A percentile compares a stretch with the other conserved stretches of the same genome.
Evolutionary conservation across 2,888 invertebrate genomes (phyloP).

Genomic region (Griposia aprilina): DNA sequence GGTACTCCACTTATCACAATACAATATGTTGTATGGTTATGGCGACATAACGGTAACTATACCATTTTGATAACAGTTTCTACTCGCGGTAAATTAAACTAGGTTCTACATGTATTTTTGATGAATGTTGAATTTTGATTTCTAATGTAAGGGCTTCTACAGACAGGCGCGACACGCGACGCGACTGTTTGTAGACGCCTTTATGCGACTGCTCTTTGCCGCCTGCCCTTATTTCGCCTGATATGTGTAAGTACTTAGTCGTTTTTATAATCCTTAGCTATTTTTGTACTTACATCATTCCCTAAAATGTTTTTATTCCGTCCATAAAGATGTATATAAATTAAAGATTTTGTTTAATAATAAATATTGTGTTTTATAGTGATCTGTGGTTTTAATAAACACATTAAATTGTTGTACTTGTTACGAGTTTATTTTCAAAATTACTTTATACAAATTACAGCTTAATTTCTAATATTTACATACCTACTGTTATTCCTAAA

Average conservation of each 20-base stretch:
- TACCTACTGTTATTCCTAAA: conserved; percentile 25
- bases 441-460: conserved; percentile 39
- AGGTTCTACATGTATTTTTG: not conserved
- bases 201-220: not conserved
- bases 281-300: conserved; percentile 2
- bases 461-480: conserved; percentile 60
- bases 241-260: conserved; percentile 42
- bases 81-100: not conserved
- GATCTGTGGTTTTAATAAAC: conserved; percentile 28
- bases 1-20: not conserved
- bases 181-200: too few relatives aligned
- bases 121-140: not conserved
- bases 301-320: conserved; percentile 37
- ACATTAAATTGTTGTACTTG: conserved; percentile 41
- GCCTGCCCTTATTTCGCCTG: conserved; percentile 38
- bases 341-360: conserved; percentile 40
- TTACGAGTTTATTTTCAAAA: conserved; percentile 45
- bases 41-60: conserved; percentile 18
- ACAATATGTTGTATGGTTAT: not conserved
- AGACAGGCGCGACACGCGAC: too few relatives aligned
- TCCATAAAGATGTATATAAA: conserved; percentile 56
- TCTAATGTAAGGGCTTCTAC: not conserved
- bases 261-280: not conserved
- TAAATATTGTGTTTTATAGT: conserved; percentile 42
- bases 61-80: not conserved